Evolutionary conservation across 2,797 vertebrate species (phyloP).

Genomic region (Molossus alvarezi): DNA sequence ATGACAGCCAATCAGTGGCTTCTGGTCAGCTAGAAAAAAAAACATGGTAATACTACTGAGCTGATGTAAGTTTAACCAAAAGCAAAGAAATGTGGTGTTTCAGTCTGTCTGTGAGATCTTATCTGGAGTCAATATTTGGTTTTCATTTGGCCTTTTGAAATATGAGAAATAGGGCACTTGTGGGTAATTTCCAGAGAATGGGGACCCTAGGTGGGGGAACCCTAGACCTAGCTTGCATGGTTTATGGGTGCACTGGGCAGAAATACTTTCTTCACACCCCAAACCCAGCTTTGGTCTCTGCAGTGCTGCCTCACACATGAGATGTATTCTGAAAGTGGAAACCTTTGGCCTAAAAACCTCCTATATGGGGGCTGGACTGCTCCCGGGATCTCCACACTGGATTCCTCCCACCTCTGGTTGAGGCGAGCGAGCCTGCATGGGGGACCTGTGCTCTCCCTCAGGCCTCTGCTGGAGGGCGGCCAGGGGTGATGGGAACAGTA

Average conservation of each 20-base stretch:
- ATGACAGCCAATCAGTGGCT: neutral
- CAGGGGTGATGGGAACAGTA: neutral
- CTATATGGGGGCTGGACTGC: neutral
- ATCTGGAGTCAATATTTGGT: conserved; percentile 72
- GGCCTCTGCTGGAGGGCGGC: neutral
- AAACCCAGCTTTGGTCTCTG: neutral
- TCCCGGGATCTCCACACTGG: neutral
- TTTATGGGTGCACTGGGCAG: neutral
- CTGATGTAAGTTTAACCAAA: conserved; percentile 55
- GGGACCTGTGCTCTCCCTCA: neutral
- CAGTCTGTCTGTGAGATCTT: conserved; percentile 45
- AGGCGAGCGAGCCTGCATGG: neutral
- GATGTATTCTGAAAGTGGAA: neutral
- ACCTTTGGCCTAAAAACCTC: neutral
- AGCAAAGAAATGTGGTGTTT: conserved; percentile 71
- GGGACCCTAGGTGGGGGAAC: neutral
- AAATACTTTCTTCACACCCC: neutral
- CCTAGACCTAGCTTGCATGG: neutral
- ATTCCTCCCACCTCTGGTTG: neutral
- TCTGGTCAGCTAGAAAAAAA: conserved; percentile 4
- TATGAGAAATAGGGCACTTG: conserved; percentile 25
- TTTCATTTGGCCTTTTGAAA: conserved; percentile 73
- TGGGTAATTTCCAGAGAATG: conserved; percentile 44
- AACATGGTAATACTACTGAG: neutral
- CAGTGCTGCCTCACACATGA: neutral